Evolutionary conservation across 2,113 vertebrate species (phyloP).

Genomic region (Orcinus orca): DNA sequence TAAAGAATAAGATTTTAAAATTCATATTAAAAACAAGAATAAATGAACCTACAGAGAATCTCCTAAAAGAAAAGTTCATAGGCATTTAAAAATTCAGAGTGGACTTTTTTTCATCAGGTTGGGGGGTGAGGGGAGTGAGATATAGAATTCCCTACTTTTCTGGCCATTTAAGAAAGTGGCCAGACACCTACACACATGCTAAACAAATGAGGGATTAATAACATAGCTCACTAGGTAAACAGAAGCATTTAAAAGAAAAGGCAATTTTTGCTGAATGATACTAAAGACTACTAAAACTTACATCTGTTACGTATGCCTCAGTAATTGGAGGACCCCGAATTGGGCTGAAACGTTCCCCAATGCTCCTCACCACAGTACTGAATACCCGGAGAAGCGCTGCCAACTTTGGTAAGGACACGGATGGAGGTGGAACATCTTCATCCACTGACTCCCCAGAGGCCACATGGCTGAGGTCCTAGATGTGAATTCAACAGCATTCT

Average conservation of each 20-base stretch:
- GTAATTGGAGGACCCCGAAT: slow-evolving; percentile 95
- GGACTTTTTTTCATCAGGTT: neutral
- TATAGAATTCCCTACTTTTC: neutral
- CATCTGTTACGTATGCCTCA: slow-evolving; percentile 95
- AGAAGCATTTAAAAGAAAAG: neutral
- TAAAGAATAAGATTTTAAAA: neutral
- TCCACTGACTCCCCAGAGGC: slow-evolving; percentile 91
- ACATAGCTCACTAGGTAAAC: neutral
- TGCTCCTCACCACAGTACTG: slow-evolving; percentile 98
- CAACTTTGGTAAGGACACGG: slow-evolving; percentile 95
- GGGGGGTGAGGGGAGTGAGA: neutral
- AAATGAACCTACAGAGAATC: neutral
- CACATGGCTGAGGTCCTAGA: slow-evolving; percentile 95
- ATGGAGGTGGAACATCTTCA: slow-evolving; percentile 96
- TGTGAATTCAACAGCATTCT: slow-evolving; percentile 47
- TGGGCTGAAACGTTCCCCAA: slow-evolving; percentile 96
- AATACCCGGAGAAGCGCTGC: slow-evolving; percentile 96
- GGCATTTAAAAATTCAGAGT: neutral
- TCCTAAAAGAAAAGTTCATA: neutral
- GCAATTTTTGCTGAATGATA: neutral
- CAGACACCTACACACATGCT: neutral
- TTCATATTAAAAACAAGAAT: neutral
- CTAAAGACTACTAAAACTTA: slow-evolving; percentile 79
- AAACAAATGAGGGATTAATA: neutral
- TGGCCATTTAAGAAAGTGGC: neutral